Conservation (phyloP, 2,113 vertebrate genomes). For the Aphelocoma coerulescens region DNA sequence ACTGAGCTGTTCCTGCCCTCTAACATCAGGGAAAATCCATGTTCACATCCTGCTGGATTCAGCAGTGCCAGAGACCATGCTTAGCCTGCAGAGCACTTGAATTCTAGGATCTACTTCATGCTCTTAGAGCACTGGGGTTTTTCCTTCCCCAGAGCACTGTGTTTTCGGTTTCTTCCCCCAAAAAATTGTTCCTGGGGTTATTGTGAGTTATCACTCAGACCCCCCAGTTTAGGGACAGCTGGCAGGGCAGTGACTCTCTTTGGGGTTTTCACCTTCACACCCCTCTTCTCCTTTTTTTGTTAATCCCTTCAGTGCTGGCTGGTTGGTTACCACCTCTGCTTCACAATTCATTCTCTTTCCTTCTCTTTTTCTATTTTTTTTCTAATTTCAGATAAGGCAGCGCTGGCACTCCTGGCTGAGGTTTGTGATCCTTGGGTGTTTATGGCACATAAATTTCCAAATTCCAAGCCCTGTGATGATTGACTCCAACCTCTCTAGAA, state of each 20-base stretch:
- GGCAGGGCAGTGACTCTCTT: background rate
- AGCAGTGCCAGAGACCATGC: background rate
- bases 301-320: background rate
- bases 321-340: background rate
- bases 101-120: background rate
- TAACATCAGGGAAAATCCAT: accelerated
- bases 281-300: background rate
- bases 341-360: background rate
- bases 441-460: background rate
- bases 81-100: background rate
- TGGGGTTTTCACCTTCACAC: background rate
- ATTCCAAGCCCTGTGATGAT: background rate
- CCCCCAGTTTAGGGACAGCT: background rate
- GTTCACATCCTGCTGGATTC: background rate
- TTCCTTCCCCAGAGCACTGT: background rate
- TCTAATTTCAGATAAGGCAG: background rate
- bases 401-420: background rate
- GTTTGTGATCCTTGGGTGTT: background rate
- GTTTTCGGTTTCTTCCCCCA: background rate
- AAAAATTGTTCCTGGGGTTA: background rate
- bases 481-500: background rate
- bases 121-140: background rate
- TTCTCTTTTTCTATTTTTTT: too few relatives aligned
- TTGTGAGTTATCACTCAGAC: background rate
- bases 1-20: background rate